Conservation (phyloP, 2,113 vertebrate species). For the Orycteropus afer region DNA sequence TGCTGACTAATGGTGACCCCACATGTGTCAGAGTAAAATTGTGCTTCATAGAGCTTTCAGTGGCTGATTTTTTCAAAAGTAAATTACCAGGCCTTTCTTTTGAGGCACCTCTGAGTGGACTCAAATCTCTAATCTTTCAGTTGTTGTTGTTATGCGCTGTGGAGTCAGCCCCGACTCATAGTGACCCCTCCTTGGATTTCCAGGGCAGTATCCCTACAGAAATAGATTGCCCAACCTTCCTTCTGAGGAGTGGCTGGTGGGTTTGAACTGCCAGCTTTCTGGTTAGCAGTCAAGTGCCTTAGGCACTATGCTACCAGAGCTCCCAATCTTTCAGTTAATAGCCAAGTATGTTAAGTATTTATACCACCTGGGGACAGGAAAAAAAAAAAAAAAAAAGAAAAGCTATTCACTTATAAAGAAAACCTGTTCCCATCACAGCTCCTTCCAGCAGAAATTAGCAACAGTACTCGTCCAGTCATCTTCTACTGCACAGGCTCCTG, state of each 20-base stretch:
- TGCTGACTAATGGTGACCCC: not conserved
- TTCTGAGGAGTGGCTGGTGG: too few relatives aligned
- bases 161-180: too few relatives aligned
- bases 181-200: too few relatives aligned
- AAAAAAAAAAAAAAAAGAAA: not conserved
- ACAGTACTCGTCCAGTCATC: not conserved
- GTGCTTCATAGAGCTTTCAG: not conserved
- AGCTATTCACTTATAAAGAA: not conserved
- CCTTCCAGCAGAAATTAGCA: not conserved
- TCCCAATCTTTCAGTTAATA: not conserved
- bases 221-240: too few relatives aligned
- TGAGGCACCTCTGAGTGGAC: not conserved
- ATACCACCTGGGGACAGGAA: not conserved
- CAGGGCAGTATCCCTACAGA: too few relatives aligned
- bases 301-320: too few relatives aligned
- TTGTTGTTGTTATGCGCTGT: too few relatives aligned
- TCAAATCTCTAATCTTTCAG: not conserved
- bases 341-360: not conserved
- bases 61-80: not conserved
- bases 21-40: not conserved
- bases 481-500: not conserved
- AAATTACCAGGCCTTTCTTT: not conserved
- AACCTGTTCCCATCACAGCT: not conserved
- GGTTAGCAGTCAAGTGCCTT: too few relatives aligned
- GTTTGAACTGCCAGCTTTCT: too few relatives aligned